Percentiles rank a stretch among this genome's conserved stretches.
These are phyloP conservation scores for Todus mexicanus DNA, from an alignment of 2,797 vertebrate species.

Conservation along the genomic window DNA sequence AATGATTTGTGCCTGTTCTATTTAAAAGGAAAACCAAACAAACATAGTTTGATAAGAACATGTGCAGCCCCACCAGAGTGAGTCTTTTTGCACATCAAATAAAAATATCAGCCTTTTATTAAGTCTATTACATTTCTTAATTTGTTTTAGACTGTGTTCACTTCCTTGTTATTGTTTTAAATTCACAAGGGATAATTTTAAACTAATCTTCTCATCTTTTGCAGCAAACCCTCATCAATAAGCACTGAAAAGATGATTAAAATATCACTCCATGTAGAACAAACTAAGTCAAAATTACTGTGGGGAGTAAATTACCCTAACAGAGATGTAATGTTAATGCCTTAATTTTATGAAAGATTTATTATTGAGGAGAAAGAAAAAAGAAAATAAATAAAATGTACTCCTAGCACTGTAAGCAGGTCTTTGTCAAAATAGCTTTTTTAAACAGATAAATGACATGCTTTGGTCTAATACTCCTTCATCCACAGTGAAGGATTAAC, in stretches of 20 bases:
- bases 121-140: constrained; percentile 61
- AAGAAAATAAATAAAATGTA: not conserved
- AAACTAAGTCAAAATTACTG: constrained; percentile 75
- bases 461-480: not conserved
- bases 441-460: not conserved
- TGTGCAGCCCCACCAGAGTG: not conserved
- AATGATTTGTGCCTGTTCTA: not conserved
- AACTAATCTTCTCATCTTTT: constrained; percentile 78
- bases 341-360: constrained; percentile 70
- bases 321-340: constrained; percentile 66
- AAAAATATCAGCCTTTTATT: constrained; percentile 58
- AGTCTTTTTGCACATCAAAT: not conserved
- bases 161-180: constrained; percentile 74
- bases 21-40: too few species aligned
- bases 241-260: constrained; percentile 75
- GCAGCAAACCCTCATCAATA: constrained; percentile 74
- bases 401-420: not conserved
- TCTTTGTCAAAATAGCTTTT: constrained; percentile 30
- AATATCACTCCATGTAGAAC: constrained; percentile 74
- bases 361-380: not conserved
- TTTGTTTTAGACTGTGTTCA: constrained; percentile 68
- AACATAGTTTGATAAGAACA: not conserved
- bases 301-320: constrained; percentile 73
- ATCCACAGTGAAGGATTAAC: not conserved
- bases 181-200: constrained; percentile 74